These are phyloP conservation scores for Lamproptera curius DNA, from an alignment of 2,888 invertebrate genomes.

Conservation along the genomic window DNA sequence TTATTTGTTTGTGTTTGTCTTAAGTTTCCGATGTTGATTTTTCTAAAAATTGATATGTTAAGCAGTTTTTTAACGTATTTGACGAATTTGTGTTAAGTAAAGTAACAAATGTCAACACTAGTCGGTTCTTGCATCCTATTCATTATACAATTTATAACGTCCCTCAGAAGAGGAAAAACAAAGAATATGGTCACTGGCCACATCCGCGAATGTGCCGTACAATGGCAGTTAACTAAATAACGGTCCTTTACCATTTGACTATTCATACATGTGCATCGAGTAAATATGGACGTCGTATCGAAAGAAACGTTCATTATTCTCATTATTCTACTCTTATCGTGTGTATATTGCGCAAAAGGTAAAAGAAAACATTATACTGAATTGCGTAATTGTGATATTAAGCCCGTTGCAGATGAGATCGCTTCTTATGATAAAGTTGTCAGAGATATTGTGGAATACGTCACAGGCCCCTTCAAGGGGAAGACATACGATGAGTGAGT, in stretches of 20 bases:
- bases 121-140: too few relatives aligned
- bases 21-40: too few relatives aligned
- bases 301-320: constrained; percentile 18
- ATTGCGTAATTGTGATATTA: constrained; percentile 39
- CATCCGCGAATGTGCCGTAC: neutral
- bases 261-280: neutral
- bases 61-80: too few relatives aligned
- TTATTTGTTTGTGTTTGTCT: too few relatives aligned
- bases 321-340: constrained; percentile 20
- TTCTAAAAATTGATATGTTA: too few relatives aligned
- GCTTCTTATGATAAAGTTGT: constrained; percentile 73
- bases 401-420: constrained; percentile 73
- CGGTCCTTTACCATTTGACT: neutral
- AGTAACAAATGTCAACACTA: too few relatives aligned
- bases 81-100: too few relatives aligned
- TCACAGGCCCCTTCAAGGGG: constrained; percentile 74
- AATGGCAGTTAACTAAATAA: constrained; percentile 2
- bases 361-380: constrained; percentile 32
- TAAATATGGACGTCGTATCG: constrained; percentile 5
- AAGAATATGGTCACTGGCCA: constrained; percentile 7
- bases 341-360: constrained; percentile 29
- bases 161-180: too few relatives aligned
- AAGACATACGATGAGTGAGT: constrained; percentile 76
- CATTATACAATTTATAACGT: too few relatives aligned
- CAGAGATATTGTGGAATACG: constrained; percentile 68